Base-by-base conservation (phyloP, 2,113 vertebrate genomes). In the Anarhynchus alexandrinus region DNA sequence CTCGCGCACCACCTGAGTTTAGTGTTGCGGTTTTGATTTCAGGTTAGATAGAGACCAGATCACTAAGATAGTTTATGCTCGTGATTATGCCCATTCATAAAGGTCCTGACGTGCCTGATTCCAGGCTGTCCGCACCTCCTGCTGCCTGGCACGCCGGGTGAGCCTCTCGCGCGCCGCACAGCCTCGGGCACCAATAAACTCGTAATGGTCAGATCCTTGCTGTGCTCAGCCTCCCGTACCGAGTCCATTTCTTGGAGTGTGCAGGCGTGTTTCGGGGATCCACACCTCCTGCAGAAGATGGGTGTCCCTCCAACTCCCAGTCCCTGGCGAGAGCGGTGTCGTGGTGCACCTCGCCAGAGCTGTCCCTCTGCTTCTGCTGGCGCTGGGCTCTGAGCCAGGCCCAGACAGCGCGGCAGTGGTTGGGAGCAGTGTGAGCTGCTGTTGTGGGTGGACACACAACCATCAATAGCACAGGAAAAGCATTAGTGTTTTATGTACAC, bases 401-500 rank as follows among this genome's bases (percentile, higher is more conserved):
- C n/a, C 10, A 7, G 49, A 5, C 80, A 65, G 52, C 1, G 3
- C 1, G 0, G 36, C 9, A 59, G 11, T 70, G 34, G 12, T 90
- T 8, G 79, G 51, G 67, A 78, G 81, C 69, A 15, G 51, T 2
- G 5, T 42, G 12, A 9, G 27, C 62, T 61, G 4, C 55, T 96
- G 92, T 91, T 96, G 71, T 94, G 83, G 87, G 62, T 86, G 83
- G 82, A 96, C 88, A 90, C 55, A 62, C 14, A 82, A 22, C 72
- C 69, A 90, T 49, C 47, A 89, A 89, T 16, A 88, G 81, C n/a
- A 12, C 30, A 79, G 93, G 73, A 92, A 62, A 94, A 81, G 43
- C 10, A 1, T 42, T 81, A 29, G 19, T 65, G 66, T 97, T 91
- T 97, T 87, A n/a, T 96, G 89, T 96, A 97, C 81, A 96, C 92